Percentiles rank a stretch among this genome's conserved stretches.
phyloP scores from a whole-genome alignment of 2,888 invertebrate species.

The Crematogaster levior region DNA sequence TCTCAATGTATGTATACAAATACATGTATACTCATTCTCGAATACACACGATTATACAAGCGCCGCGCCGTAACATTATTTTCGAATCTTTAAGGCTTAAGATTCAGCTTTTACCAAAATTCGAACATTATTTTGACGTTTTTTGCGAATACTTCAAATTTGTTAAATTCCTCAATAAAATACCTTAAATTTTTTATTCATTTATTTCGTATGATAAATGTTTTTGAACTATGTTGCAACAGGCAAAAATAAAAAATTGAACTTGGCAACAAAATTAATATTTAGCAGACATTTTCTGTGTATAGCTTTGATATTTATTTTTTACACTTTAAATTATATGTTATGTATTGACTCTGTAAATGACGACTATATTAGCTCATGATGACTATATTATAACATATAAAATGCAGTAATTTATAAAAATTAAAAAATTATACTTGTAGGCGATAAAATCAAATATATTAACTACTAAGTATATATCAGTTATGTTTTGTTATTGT shows the following conservation, averaged over 20 bases:
- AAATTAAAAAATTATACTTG: neutral
- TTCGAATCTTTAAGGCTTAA: conserved; percentile 24
- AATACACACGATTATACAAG: conserved; percentile 35
- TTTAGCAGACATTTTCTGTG: neutral
- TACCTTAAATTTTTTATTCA: neutral
- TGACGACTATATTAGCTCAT: too few species aligned
- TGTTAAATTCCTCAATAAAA: neutral
- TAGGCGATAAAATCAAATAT: neutral
- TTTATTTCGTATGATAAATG: neutral
- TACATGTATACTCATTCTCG: neutral
- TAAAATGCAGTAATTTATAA: neutral
- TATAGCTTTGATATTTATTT: neutral
- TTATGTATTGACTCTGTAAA: neutral
- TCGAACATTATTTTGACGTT: neutral
- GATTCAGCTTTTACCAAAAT: neutral
- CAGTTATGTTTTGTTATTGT: conserved; percentile 59
- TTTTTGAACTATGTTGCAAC: neutral
- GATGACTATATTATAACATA: neutral
- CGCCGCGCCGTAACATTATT: neutral
- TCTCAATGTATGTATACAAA: neutral
- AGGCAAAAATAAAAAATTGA: neutral
- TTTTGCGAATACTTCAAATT: neutral
- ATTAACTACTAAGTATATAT: conserved; percentile 13
- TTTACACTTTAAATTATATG: neutral
- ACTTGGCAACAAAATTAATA: neutral